Percentiles rank a stretch among this genome's conserved stretches.
phyloP scores from a whole-genome alignment of 2,113 vertebrate genomes.

The Gavialis gangeticus region DNA sequence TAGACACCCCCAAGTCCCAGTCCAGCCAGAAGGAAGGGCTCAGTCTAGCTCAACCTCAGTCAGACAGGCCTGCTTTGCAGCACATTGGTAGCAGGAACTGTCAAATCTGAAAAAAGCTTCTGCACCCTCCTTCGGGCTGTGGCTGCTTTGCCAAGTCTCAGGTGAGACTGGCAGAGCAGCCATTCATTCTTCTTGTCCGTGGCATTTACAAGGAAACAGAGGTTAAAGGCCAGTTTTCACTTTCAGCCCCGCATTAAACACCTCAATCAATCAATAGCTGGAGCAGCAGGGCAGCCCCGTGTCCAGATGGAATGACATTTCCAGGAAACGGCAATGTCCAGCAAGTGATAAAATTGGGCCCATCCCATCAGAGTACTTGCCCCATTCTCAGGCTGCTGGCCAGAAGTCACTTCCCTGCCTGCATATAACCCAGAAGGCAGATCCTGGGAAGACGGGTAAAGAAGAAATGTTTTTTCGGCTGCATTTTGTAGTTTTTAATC shows the following conservation, averaged over 20 bases:
- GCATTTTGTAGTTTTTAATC: background rate
- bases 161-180: background rate
- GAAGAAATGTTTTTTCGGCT: background rate
- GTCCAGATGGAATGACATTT: background rate
- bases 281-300: background rate
- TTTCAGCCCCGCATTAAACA: background rate
- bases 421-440: fast-evolving
- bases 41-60: background rate
- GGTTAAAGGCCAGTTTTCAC: background rate
- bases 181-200: background rate
- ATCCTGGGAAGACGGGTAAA: background rate
- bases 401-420: background rate
- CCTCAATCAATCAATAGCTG: background rate
- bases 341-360: background rate
- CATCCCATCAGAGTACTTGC: background rate
- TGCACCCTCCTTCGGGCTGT: background rate
- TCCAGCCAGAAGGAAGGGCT: background rate
- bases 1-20: no score
- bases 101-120: no score
- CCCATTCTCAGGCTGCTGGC: background rate
- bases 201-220: background rate
- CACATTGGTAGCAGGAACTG: background rate
- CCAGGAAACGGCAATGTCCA: background rate
- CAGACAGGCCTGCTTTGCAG: background rate
- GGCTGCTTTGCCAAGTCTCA: background rate